Evolutionary conservation across 2,888 invertebrate species (phyloP).

Genomic region (Pediacus dermestoides): DNA sequence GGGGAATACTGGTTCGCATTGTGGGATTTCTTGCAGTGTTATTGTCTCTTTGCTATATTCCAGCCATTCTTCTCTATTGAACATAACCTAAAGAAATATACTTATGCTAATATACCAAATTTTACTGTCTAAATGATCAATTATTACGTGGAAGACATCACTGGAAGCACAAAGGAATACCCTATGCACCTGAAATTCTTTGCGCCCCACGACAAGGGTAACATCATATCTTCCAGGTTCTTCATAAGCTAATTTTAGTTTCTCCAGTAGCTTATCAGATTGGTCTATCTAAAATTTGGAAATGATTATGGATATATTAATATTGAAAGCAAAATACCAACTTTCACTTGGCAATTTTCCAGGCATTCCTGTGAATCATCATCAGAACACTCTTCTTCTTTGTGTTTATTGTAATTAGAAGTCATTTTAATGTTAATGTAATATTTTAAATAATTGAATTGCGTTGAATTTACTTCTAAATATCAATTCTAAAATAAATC

Average conservation of each 20-base stretch:
- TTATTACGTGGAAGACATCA: slow-evolving; percentile 84
- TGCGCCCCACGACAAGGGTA: slow-evolving; percentile 75
- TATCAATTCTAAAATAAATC: too few species aligned
- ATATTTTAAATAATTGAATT: too few species aligned
- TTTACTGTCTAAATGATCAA: not conserved
- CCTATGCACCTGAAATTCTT: slow-evolving; percentile 82
- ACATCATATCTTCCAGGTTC: slow-evolving; percentile 89
- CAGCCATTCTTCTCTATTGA: slow-evolving; percentile 90
- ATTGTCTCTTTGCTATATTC: slow-evolving; percentile 84
- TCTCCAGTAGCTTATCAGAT: slow-evolving; percentile 73
- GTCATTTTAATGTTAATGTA: too few species aligned
- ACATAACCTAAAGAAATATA: slow-evolving; percentile 66
- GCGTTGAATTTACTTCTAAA: too few species aligned
- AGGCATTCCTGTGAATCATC: too few species aligned
- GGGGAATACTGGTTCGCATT: slow-evolving; percentile 81
- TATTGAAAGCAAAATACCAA: too few species aligned
- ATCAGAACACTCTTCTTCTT: too few species aligned
- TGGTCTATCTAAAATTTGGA: slow-evolving; percentile 93
- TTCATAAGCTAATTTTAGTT: slow-evolving; percentile 78
- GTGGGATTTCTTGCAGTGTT: slow-evolving; percentile 79
- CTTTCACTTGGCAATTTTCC: too few species aligned
- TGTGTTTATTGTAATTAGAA: too few species aligned
- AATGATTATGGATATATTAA: too few species aligned
- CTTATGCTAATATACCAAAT: slow-evolving; percentile 11
- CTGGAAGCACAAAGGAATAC: slow-evolving; percentile 90